Evolutionary conservation across 2,113 vertebrate genomes (phyloP), one percentile per base, ranked within the genome.

Genomic region (Brachyhypopomus gauderio): DNA sequence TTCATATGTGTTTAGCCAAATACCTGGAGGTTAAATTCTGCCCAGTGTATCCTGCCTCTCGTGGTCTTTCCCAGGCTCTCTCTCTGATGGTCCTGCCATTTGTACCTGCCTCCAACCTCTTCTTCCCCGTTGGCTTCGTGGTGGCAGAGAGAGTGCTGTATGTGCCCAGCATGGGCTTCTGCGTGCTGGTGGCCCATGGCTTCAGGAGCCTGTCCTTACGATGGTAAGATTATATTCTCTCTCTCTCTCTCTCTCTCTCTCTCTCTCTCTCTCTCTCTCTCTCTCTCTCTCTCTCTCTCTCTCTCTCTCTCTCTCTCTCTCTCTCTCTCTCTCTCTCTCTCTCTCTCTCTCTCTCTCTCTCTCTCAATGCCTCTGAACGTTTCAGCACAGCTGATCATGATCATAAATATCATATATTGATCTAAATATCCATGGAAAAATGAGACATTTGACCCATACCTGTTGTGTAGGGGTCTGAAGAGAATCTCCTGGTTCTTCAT

Each of bases 161-260:
- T 83, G 97, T 99, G 55, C 98, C 98, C 83, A 99, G 98, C 82
- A 99, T 99, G 98, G 98, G 97, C 36, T 99, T 99, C 91, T 99
- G 98, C 88, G 94, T 99, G 85, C 92, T 99, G 70, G 94, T 99
- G 72, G 97, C 96, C 25, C 96, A 98, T 78, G 98, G 97, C 78
- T 98, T 98, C 94, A 95, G 91, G 88, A 95, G 95, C 52, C 84
- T 97, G 79, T 93, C 94, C 22, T 93, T 89, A 36, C 96, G 91
- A 92, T 94, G 95, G 98, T 98, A 86, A n/a, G n/a, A n/a, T n/a
- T n/a, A n/a, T n/a, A n/a, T n/a, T n/a, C n/a, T n/a, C n/a, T 52
- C 45, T 52, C 45, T 14, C 12, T 1, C 45, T 52, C 12, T 3
- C 45, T 52, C 45, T 52, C 45, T 3, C 12, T 14, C 12, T 52